Evolutionary conservation across 2,888 invertebrate species (phyloP), one percentile per base, ranked within the genome.

Genomic region (Xestobium rufovillosum): DNA sequence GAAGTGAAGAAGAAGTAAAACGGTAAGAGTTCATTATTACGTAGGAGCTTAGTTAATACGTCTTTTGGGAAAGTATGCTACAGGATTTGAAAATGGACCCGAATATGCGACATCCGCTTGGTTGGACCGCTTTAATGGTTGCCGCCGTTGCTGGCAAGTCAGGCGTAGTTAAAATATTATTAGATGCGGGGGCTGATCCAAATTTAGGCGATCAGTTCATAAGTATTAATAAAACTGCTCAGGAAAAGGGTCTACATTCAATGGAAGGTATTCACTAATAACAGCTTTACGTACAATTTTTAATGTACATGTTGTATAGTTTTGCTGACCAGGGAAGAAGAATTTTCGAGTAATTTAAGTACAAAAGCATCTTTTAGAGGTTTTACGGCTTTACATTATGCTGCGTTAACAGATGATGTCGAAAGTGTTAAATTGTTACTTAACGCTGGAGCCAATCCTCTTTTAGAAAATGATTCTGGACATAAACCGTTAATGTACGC

Each of bases 371-470:
- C 80, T 4, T 91, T 87, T 64, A 72, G 78, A 47, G 90, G 88
- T 17, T 89, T 87, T 66, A 90, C 91, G 36, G 79, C 90, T 31
- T 70, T 92, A 45, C 91, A 92, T 65, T 92, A 92, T 69, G 90
- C 91, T 6, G 86, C 81, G 33, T 68, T 92, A 28, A 73, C 77
- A 2, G 82, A 89, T 66, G 77, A 81, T 47, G 55, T 69, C 2
- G 70, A 70, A 13, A 71, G 77, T 23, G 76, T 83, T 3, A 67
- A 72, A 53, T 64, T 75, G 25, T 69, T 91, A 34, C 65, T 91
- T 8, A 76, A 80, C 40, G 72, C 72, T 49, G 88, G 88, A 42
- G 83, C 83, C 2, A 75, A 84, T 69, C 84, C 84, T 4, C 73
- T 76, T 9, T 62, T 76, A 41, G 78, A 82, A 55, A 89, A 86